Evolutionary conservation across 2,113 vertebrate species (phyloP), one percentile per base, ranked within the genome.

Genomic region (Larimichthys polyactis): DNA sequence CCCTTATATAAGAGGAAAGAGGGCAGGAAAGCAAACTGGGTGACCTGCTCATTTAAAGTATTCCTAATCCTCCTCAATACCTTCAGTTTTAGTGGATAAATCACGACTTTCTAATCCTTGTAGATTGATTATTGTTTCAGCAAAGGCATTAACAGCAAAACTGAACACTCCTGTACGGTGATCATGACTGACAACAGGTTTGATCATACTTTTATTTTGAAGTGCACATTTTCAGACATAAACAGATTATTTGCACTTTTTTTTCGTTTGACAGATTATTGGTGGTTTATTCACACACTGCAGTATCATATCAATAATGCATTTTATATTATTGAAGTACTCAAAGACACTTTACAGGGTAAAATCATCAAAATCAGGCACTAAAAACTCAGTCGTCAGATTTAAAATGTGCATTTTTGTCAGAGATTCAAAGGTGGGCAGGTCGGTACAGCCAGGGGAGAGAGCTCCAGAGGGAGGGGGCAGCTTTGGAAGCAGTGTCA

Each of bases 1-100:
- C 89, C 69, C 66, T 94, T 94, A 94, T 90, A 85, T 91, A 94
- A 94, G 85, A 73, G 79, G 49, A 92, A 91, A 70, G 71, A 90
- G 85, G 89, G 19, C 87, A 82, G 57, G 81, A 20, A 48, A 71
- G 12, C 60, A 89, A 82, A 84, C 10, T 87, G 70, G 87, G 76
- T 86, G 87, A 88, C 86, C 65, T 86, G 78, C 52, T 81, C 58
- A 64, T 81, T 78, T 73, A 59, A 82, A 77, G 63, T 80, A 65
- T 32, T 85, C 68, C 75, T 90, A 92, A 93, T 93, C 88, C 72
- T 36, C 10, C 66, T 49, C 51, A 36, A 57, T 3, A 19, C 51
- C 44, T 62, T 32, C 4, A 27, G 27, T 81, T 75, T 71, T 27
- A 63, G 67, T 75, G 49, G 75, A 22, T 54, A 32, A n/a, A 0